Conservation (phyloP, 1,140 invertebrate species). For the Meloidogyne exigua region DNA sequence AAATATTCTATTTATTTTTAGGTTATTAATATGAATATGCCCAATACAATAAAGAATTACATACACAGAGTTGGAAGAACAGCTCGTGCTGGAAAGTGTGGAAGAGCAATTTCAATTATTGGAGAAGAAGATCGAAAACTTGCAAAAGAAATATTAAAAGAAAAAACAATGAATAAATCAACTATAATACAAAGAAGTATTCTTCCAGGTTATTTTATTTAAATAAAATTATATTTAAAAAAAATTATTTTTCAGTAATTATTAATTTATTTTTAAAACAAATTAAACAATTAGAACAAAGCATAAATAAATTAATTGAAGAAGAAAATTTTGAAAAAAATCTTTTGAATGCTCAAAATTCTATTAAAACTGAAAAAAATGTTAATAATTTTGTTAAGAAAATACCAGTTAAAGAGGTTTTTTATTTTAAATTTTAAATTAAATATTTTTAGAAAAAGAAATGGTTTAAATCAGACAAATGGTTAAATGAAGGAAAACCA, state of each 20-base stretch:
- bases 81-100: conserved; percentile 78
- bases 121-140: conserved; percentile 85
- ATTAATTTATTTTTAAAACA: conserved; percentile 9
- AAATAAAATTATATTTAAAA: neutral
- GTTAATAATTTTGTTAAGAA: conserved; percentile 6
- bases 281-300: conserved; percentile 10
- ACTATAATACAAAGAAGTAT: conserved; percentile 84
- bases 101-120: conserved; percentile 80
- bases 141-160: conserved; percentile 86
- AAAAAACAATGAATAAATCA: conserved; percentile 59
- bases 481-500: neutral
- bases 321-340: conserved; percentile 20
- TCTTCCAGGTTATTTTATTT: conserved; percentile 69
- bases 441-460: conserved; percentile 2
- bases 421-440: neutral
- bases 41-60: conserved; percentile 87
- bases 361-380: conserved; percentile 8
- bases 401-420: neutral
- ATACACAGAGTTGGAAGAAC: conserved; percentile 91
- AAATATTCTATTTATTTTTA: conserved; percentile 58
- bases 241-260: conserved; percentile 12
- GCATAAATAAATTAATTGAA: conserved; percentile 23
- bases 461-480: neutral
- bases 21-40: conserved; percentile 92
- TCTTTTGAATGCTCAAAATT: neutral